phyloP scores from a whole-genome alignment of 1,140 invertebrate genomes.

The Papilio dardanus region DNA sequence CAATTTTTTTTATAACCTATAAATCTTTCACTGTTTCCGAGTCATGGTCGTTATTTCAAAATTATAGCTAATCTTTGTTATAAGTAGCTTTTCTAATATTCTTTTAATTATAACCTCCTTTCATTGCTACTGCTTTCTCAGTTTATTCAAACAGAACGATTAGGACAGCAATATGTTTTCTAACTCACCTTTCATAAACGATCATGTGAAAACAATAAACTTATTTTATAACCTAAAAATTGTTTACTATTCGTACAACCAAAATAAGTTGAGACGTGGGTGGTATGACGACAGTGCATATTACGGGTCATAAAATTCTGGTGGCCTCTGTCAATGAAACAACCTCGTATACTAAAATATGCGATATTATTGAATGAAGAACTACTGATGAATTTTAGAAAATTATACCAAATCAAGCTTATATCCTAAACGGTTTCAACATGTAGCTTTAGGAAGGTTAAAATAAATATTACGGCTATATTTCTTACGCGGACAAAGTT shows the following conservation, averaged over 20 bases:
- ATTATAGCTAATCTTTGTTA: background rate
- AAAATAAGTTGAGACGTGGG: background rate
- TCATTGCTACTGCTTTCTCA: too few relatives aligned
- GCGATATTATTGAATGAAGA: too few relatives aligned
- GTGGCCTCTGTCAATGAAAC: conserved; percentile 4
- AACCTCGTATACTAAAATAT: background rate
- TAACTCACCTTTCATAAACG: background rate
- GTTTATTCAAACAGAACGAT: too few relatives aligned
- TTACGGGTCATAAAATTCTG: background rate
- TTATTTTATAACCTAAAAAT: background rate
- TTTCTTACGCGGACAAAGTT: too few relatives aligned
- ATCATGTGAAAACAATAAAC: background rate
- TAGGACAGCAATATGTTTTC: too few relatives aligned
- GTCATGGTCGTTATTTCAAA: background rate
- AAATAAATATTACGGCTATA: too few relatives aligned
- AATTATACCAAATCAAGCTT: background rate
- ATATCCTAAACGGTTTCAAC: too few relatives aligned
- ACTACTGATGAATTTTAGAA: background rate
- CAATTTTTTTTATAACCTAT: background rate
- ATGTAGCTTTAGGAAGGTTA: too few relatives aligned
- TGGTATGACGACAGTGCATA: background rate
- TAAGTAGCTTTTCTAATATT: too few relatives aligned
- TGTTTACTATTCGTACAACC: background rate
- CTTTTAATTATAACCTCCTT: too few relatives aligned
- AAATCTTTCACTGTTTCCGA: background rate